Percentiles rank a stretch among this genome's conserved stretches.
These are phyloP conservation scores for Cairina moschata DNA, from an alignment of 2,113 vertebrate genomes.

Conservation along the genomic window DNA sequence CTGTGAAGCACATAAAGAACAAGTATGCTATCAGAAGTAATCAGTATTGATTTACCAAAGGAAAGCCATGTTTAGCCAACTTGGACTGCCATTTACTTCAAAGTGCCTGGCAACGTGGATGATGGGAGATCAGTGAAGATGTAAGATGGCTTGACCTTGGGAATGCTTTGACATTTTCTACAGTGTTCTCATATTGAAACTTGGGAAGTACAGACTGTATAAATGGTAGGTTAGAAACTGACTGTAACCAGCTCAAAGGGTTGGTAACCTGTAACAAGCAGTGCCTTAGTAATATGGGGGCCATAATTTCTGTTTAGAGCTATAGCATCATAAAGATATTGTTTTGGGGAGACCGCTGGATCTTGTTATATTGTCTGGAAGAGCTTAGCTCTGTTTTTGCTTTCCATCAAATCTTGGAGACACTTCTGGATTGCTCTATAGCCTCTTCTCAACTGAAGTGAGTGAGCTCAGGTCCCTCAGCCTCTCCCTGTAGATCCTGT, in stretches of 20 bases:
- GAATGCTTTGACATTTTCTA: neutral
- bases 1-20: neutral
- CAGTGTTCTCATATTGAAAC: neutral
- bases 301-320: rapidly evolving
- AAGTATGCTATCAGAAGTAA: neutral
- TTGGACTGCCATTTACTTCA: neutral
- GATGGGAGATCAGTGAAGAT: neutral
- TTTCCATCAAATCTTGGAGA: neutral
- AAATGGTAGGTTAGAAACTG: neutral
- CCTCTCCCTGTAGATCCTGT: rapidly evolving
- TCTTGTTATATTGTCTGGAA: neutral
- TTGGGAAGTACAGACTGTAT: neutral
- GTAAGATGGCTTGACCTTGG: neutral
- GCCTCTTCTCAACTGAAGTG: neutral
- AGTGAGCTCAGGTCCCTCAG: neutral
- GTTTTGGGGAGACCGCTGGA: neutral
- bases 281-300: neutral
- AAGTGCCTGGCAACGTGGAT: too few species aligned
- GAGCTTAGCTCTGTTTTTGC: neutral
- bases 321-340: neutral
- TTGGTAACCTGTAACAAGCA: neutral
- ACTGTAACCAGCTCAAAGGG: neutral
- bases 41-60: neutral
- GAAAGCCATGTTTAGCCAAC: neutral
- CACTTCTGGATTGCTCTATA: neutral